Evolutionary conservation across 2,113 vertebrate genomes (phyloP), one percentile per base, ranked within the genome.

Genomic region (Sinocyclocheilus rhinocerous): DNA sequence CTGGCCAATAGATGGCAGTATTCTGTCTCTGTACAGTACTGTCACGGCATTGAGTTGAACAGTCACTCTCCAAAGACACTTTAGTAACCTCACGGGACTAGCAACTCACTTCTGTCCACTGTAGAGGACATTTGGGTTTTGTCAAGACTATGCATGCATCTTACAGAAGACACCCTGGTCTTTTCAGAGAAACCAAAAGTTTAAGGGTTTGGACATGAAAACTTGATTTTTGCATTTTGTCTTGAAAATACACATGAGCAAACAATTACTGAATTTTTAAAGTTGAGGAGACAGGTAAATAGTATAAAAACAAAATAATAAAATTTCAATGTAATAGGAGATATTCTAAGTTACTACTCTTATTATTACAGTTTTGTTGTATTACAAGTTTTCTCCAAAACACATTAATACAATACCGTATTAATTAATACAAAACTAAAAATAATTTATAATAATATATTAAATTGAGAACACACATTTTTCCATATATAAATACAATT

Each of bases 1-100:
- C 15, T 22, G 29, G 50, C 88, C 94, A 95, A 92, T 18, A 95
- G 95, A 91, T 92, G 95, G 94, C 94, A 94, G 91, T 93, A 86
- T 78, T 90, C 81, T 82, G 80, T 82, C 42, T 78, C 76, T 59
- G 84, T 78, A 59, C 39, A 33, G 72, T 52, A 59, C 39, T 42
- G 72, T 52, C 26, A 76, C 18, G 5, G 26, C 10, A 24, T 39
- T 6, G 42, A 59, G 20, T 67, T 76, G 42, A 72, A 39, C n/a
- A 12, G 39, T 45, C 15, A 4, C 22, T 50, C 6, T 18, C 24
- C 4, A 33, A 85, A 78, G 22, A 65, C 59, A 36, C 24, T 52
- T 26, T 26, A 79, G 9, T 39, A 61, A 15, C 12, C 33, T 81
- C 6, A 50, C n/a, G 12, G 24, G 39, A 78, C 26, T 22, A 72